Base-by-base conservation (phyloP, 2,888 invertebrate genomes). In the Epirrhoe alternata region DNA sequence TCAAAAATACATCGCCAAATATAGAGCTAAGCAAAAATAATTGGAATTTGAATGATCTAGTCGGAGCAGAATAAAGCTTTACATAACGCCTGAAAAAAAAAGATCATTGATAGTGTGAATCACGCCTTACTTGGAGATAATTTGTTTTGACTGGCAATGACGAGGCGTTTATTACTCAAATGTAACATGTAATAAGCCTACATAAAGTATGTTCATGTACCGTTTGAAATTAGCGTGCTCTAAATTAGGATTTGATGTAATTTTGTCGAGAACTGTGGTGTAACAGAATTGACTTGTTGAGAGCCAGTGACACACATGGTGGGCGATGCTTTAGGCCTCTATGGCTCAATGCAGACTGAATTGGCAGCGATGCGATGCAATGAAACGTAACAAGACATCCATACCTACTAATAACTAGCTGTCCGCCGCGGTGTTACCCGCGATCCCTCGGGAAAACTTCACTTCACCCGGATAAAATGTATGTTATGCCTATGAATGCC, bases 141-240 rank as follows among this genome's bases (percentile, higher is more conserved):
- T 58, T 58, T 62, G 24, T 55, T 70, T 71, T 66, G 60, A 64
- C 65, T 65, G 59, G 61, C 62, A 65, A 72, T 72, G 73, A 70
- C 60, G 64, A 69, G 58, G 61, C 66, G 58, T 65, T 71, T 70
- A 62, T 55, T 61, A 60, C 53, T 69, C 68, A 57, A 69, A 56
- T 64, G 55, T 53, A 61, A 58, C 64, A 45, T 54, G 45, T 67
- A 65, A 69, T 69, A 61, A 57, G 58, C 56, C n/a, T 12, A 45
- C 35, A 38, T 49, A 61, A 24, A 24, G 24, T 24, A 24, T 24
- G 8, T 8, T 8, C 8, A 10, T 42, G 4, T 42, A 42, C 56
- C 42, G 56, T 60, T 42, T 51, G 31, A 31, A n/a, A 62, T 57
- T 52, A 56, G 56, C n/a, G 51, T 57, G 63, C 24, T 52, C 63